Evolutionary conservation across 2,888 invertebrate genomes (phyloP), one percentile per base, ranked within the genome.

Genomic region (Temnothorax unifasciatus): DNA sequence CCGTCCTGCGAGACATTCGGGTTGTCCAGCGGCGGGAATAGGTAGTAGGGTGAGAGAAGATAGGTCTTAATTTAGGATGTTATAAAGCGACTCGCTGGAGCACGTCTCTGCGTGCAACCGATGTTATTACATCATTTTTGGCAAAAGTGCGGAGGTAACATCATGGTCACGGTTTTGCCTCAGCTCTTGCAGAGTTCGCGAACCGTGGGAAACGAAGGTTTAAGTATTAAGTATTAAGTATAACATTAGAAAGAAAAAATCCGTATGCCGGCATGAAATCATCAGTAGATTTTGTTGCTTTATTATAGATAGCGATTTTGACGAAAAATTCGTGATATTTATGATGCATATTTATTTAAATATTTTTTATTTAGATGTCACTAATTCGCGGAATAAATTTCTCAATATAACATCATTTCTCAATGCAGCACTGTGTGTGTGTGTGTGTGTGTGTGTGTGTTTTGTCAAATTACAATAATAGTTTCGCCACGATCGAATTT

Each of bases 11-110:
- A 88, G 90, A 90, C 92, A 92, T 89, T 90, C 89, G 87, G 82
- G 63, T 66, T 77, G 83, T 82, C 74, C 74, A 61, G 85, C 85
- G 79, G 73, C 73, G 82, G 54, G 82, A 85, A 86, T 88, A 87
- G 86, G 85, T 89, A 87, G 87, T 86, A 81, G 77, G 84, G 64
- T 41, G 54, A 52, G 74, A 82, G 86, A 86, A 85, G 89, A 88
- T 91, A 91, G 92, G 89, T 92, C 93, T 93, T 92, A 93, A 93
- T 93, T 93, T 93, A 83, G 89, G 83, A 77, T 63, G 87, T 84
- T 79, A 82, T 90, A 87, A 90, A 83, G 79, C 83, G 59, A 82
- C 61, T 73, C 54, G 69, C 21, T 21, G n/a, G 69, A 18, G 71
- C 21, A 29, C 69, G 44, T 44, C 59, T 64, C 81, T 69, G 61